These are phyloP conservation scores for Eufriesea mexicana DNA, from an alignment of 1,140 invertebrate genomes.

Conservation along the genomic window DNA sequence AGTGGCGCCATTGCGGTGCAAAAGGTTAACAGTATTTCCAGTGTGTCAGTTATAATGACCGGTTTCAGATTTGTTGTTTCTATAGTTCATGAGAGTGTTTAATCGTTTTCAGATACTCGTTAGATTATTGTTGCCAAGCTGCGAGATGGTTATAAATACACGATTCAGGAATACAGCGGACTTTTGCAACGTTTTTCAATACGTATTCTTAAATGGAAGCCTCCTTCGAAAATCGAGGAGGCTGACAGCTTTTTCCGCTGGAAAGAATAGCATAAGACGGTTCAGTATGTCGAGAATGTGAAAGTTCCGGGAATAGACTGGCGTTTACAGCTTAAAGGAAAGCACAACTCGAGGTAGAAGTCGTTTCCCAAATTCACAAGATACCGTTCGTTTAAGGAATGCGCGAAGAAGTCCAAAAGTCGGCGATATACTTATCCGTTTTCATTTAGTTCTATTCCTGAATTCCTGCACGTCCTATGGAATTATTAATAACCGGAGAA, in stretches of 20 bases:
- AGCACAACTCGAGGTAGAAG: not conserved
- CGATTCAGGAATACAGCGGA: too few species aligned
- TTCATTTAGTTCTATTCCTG: not conserved
- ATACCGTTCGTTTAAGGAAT: not conserved
- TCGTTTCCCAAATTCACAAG: not conserved
- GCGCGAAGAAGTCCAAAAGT: not conserved
- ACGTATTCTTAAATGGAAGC: not conserved
- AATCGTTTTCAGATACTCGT: too few species aligned
- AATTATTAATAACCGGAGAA: not conserved
- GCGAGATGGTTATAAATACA: too few species aligned
- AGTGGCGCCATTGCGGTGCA: too few species aligned
- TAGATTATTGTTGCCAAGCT: too few species aligned
- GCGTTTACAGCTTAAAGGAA: not conserved
- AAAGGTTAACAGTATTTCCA: too few species aligned
- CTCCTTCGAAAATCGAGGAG: not conserved
- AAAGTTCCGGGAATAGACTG: slow-evolving; percentile 12
- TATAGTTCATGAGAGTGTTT: too few species aligned
- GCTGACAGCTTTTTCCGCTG: not conserved
- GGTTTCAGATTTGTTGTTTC: too few species aligned
- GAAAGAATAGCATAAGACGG: not conserved
- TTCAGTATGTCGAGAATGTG: slow-evolving; percentile 5
- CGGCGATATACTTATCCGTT: not conserved
- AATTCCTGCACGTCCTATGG: not conserved
- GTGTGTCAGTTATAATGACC: too few species aligned
- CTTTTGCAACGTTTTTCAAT: not conserved